phyloP scores from a whole-genome alignment of 2,113 vertebrate species.

The Bolborhynchus lineola region DNA sequence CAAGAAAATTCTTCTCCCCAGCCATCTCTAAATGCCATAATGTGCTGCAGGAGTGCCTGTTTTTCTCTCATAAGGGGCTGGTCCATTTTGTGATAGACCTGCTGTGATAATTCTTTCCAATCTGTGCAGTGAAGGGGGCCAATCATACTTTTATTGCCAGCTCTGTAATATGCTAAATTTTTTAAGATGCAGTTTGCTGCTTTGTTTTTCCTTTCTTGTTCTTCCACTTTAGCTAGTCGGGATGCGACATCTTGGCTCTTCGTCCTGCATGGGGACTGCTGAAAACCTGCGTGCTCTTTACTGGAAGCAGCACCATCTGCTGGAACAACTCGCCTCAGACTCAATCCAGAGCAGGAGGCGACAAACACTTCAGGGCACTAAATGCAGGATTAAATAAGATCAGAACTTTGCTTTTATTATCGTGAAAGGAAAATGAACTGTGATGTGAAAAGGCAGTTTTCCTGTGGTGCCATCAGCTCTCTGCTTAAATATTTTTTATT shows the following conservation, averaged over 20 bases:
- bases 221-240: background rate
- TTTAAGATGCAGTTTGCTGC: background rate
- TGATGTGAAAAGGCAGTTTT: background rate
- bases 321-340: background rate
- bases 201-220: background rate
- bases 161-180: background rate
- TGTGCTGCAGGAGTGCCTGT: background rate
- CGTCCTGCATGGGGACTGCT: background rate
- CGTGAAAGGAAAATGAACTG: background rate
- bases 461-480: background rate
- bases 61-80: background rate
- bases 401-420: background rate
- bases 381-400: background rate
- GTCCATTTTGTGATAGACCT: background rate
- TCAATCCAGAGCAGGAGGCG: background rate
- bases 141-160: background rate
- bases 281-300: background rate
- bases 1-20: background rate
- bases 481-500: background rate
- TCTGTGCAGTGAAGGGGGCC: background rate
- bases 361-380: background rate
- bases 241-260: background rate
- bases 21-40: background rate
- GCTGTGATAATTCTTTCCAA: background rate
- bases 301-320: constrained; percentile 59